Base-by-base conservation (phyloP, 2,797 vertebrate species). In the Microtus obscurus region DNA sequence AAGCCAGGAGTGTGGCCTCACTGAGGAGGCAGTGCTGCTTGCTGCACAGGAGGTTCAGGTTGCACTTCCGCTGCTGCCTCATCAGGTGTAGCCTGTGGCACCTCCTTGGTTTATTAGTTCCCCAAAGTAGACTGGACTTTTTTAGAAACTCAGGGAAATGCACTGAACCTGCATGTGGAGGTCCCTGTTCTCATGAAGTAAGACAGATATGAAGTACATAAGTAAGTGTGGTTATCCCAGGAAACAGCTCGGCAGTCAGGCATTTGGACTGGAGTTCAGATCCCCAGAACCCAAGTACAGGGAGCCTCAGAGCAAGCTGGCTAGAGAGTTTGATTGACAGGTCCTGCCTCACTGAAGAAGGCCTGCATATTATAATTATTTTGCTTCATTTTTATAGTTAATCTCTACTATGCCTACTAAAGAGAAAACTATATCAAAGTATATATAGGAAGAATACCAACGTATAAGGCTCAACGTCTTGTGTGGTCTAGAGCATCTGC, bases 1-100 rank as follows among this genome's bases (percentile, higher is more conserved):
- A 14, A 71, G 4, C 98, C 95, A 91, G 69, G 83, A 27, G 80
- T 40, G 89, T 98, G 98, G 98, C 98, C 98, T 98, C 98, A 98
- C 5, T 1, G 90, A 97, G 90, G 88, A 81, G 97, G 51, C 94
- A 2, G 96, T 43, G 61, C 69, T 95, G 96, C 56, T 56, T 56
- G 95, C 97, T 97, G 96, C 95, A 78, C 96, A 95, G 97, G 97
- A 95, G 97, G 91, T 97, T 61, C 8, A 16, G 48, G 8, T 53
- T 3, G 31, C 63, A 43, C 91, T 96, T 89, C 92, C 89, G 91
- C 95, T 56, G 0, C 93, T 93, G 89, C 78, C 82, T 76, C 90
- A 69, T 96, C 96, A 93, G 73, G 93, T 96, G 90, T 96, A 78
- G 94, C 95, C 95, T 90, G 94, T 94, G 95, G 91, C 91, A 31